phyloP scores from a whole-genome alignment of 2,888 invertebrate species.

The Clistopyga incitator region DNA sequence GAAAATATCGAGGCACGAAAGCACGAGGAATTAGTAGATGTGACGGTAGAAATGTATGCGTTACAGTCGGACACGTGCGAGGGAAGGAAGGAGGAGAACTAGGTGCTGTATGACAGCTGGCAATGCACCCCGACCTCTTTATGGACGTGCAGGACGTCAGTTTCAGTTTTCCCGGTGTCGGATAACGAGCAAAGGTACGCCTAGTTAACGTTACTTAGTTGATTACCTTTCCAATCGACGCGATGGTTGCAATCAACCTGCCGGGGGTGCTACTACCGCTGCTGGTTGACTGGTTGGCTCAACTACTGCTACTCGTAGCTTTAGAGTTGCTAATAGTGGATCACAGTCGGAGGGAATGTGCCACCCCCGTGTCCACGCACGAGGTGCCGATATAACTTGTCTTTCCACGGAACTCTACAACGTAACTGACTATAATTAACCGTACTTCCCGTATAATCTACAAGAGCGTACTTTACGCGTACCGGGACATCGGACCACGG shows the following conservation, averaged over 20 bases:
- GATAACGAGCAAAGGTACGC: constrained; percentile 80
- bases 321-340: background rate
- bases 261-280: constrained; percentile 14
- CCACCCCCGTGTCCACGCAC: background rate
- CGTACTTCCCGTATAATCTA: constrained; percentile 27
- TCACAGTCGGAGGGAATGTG: constrained; percentile 4
- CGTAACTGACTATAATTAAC: constrained; percentile 46
- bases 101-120: constrained; percentile 34
- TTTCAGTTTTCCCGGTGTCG: constrained; percentile 72
- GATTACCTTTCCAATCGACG: constrained; percentile 80
- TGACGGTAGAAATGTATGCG: constrained; percentile 40
- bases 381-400: constrained; percentile 35
- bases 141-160: constrained; percentile 70
- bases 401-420: constrained; percentile 29
- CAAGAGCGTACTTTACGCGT: background rate
- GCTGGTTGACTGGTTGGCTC: constrained; percentile 31
- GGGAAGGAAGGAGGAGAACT: background rate
- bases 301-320: constrained; percentile 5
- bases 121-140: constrained; percentile 47
- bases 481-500: background rate
- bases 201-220: constrained; percentile 81
- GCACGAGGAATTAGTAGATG: constrained; percentile 6
- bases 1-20: constrained; percentile 56
- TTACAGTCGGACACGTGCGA: constrained; percentile 42
- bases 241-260: constrained; percentile 78